Evolutionary conservation across 2,888 invertebrate genomes (phyloP).

Genomic region (Drosophila infuscata): DNA sequence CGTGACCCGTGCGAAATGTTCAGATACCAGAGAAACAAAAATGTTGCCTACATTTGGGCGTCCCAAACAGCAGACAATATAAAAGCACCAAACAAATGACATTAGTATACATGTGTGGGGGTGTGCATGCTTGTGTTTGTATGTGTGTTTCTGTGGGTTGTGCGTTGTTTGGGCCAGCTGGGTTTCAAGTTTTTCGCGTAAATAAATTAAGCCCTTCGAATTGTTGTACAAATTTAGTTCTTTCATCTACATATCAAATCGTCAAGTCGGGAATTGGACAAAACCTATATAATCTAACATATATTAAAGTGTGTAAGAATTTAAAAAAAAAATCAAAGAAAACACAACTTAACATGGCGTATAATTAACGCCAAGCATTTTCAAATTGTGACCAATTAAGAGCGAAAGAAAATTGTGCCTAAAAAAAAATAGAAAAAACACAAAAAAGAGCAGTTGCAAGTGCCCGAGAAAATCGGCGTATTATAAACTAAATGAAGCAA

Average conservation of each 20-base stretch:
- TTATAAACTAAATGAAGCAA: conserved; percentile 71
- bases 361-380: conserved; percentile 54
- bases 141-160: conserved; percentile 23
- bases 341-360: conserved; percentile 27
- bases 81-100: conserved; percentile 49
- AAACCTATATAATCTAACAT: neutral
- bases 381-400: conserved; percentile 69
- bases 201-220: conserved; percentile 8
- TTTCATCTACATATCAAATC: neutral
- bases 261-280: neutral
- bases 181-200: conserved; percentile 1
- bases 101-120: conserved; percentile 41
- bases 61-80: conserved; percentile 32
- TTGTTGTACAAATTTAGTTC: neutral
- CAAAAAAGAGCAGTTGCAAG: conserved; percentile 27
- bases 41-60: conserved; percentile 72
- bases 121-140: conserved; percentile 5
- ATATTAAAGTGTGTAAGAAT: neutral
- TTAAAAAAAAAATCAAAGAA: conserved; percentile 13
- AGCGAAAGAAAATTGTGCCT: conserved; percentile 44
- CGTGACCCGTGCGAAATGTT: conserved; percentile 62
- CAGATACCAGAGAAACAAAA: conserved; percentile 44
- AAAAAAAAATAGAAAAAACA: conserved; percentile 17
- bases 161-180: conserved; percentile 22
- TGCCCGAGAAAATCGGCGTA: conserved; percentile 44